Evolutionary conservation across 2,113 vertebrate genomes (phyloP).

Genomic region (Charadrius vociferus): DNA sequence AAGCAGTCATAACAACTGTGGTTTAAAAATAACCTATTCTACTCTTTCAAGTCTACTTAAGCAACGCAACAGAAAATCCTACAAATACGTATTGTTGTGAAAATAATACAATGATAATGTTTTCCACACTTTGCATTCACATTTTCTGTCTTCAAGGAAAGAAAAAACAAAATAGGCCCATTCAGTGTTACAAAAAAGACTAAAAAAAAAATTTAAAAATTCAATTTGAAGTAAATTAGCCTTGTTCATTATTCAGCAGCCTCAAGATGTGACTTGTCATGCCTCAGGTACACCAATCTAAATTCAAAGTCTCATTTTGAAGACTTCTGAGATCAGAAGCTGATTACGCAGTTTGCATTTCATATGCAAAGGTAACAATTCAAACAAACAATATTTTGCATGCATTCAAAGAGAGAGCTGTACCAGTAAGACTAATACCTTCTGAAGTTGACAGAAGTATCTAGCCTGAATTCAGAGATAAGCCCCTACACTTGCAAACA

Average conservation of each 20-base stretch:
- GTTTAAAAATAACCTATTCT: not conserved
- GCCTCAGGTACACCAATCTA: not conserved
- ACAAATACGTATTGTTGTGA: not conserved
- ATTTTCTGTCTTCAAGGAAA: not conserved
- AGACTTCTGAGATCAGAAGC: not conserved
- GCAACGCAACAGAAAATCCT: not conserved
- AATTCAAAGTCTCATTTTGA: not conserved
- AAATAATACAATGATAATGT: not conserved
- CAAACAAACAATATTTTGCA: not conserved
- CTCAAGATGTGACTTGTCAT: not conserved
- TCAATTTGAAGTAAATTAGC: not conserved
- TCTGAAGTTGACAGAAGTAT: not conserved
- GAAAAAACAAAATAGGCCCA: not conserved
- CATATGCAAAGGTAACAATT: not conserved
- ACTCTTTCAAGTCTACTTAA: not conserved
- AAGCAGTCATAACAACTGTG: not conserved
- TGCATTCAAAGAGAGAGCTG: not conserved
- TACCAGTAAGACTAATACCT: not conserved
- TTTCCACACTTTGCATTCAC: not conserved
- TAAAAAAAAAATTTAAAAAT: not conserved
- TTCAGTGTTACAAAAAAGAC: not conserved
- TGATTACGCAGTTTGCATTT: not conserved
- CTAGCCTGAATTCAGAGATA: not conserved
- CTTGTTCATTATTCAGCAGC: not conserved
- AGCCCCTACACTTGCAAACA: not conserved